Evolutionary conservation across 2,113 vertebrate species (phyloP).

Genomic region (mouse (Mus musculus)): DNA sequence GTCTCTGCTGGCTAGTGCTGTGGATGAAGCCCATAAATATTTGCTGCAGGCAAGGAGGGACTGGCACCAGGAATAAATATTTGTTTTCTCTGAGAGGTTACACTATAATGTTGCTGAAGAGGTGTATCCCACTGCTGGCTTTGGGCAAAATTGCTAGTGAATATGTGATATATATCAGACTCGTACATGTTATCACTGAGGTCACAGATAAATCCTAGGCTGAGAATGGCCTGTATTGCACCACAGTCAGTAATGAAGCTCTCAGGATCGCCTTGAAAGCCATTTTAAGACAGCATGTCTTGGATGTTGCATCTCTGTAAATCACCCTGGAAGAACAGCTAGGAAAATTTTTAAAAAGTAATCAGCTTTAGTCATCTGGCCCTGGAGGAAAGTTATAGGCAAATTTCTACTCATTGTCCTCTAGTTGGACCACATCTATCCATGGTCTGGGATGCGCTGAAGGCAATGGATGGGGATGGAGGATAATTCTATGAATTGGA

Average conservation of each 20-base stretch:
- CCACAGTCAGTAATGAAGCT: neutral
- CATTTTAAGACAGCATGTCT: neutral
- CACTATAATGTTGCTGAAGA: neutral
- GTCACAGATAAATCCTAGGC: slow-evolving; percentile 33
- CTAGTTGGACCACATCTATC: neutral
- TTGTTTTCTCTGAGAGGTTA: slow-evolving; percentile 68
- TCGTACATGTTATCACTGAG: slow-evolving; percentile 50
- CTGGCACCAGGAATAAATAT: slow-evolving; percentile 37
- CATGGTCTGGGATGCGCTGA: neutral
- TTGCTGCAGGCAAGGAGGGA: slow-evolving; percentile 55
- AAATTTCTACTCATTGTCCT: neutral
- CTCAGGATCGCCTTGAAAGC: neutral
- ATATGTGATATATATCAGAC: slow-evolving; percentile 76
- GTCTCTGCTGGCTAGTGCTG: neutral
- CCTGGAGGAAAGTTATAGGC: neutral
- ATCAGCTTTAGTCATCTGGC: neutral
- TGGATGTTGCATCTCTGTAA: neutral
- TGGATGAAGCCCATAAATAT: neutral
- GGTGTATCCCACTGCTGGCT: slow-evolving; percentile 68
- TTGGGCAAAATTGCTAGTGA: slow-evolving; percentile 68
- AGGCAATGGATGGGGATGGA: neutral
- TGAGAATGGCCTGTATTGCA: slow-evolving; percentile 3
- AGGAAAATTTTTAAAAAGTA: neutral
- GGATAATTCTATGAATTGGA: neutral
- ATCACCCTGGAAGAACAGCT: neutral